Evolutionary conservation across 2,113 vertebrate genomes (phyloP), one percentile per base, ranked within the genome.

Genomic region (Petrocephalus microphthalmus): DNA sequence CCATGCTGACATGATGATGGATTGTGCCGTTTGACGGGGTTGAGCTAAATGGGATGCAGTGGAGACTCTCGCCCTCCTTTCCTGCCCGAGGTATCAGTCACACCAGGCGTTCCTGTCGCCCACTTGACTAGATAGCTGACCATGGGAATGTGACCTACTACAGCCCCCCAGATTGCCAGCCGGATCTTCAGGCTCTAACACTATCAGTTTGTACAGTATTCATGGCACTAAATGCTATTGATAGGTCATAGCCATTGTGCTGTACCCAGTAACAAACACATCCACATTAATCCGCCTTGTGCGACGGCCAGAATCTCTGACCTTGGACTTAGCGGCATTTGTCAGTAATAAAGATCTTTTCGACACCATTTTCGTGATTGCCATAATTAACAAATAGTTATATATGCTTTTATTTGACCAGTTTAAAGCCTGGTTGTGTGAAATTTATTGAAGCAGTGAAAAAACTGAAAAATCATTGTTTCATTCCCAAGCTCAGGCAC

Each of bases 21-120:
- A 88, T 89, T 89, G 74, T 60, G 74, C 47, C 45, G 54, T 89
- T 82, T 85, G 74, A 84, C 57, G 87, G 83, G 86, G 86, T 29
- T 52, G 74, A 60, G 85, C 47, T 33, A 88, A 87, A 78, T 88
- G 67, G 86, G 87, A 60, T 33, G 84, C 82, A 82, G 89, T 90
- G 81, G 85, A 88, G 88, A 84, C 67, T 90, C 17, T 84, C 74
- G 49, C 86, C 74, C 33, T 88, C 89, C 90, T 90, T 91, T 86
- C 52, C 86, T 89, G 89, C 89, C 49, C 71, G 71, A 15, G 33
- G 71, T 91, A 93, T 92, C 91, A 60, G 85, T 89, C 88, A 57
- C 49, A 52, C 86, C 90, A 92, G 89, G 67, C 56, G 85, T 91
- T 91, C 92, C 90, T 91, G 90, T 88, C 87, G 86, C 90, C 90